Conservation (phyloP, 1,140 invertebrate species). For the Pygmarrhopalites habei region DNA sequence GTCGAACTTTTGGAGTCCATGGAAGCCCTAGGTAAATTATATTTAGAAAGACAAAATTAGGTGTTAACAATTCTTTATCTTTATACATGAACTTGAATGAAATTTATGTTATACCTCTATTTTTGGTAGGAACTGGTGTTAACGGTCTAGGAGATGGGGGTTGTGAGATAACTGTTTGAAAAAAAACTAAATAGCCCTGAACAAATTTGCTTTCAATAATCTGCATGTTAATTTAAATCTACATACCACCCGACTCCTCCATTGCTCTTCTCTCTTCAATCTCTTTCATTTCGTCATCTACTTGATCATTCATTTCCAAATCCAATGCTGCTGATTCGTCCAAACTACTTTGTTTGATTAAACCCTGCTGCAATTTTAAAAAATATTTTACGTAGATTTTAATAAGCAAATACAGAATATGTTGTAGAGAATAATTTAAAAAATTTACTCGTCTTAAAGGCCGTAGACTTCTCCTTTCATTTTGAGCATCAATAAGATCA, state of each 20-base stretch:
- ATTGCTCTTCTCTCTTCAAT: constrained; percentile 47
- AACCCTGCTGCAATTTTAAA: constrained; percentile 50
- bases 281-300: constrained; percentile 44
- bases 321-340: constrained; percentile 75
- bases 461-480: constrained; percentile 61
- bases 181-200: too few relatives aligned
- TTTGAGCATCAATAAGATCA: constrained; percentile 83
- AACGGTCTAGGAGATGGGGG: constrained; percentile 50
- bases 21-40: constrained; percentile 66
- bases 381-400: not conserved
- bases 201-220: too few relatives aligned
- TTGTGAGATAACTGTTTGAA: too few relatives aligned
- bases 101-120: constrained; percentile 34
- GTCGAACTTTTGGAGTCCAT: constrained; percentile 93
- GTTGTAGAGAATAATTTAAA: constrained; percentile 21
- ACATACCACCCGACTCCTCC: constrained; percentile 43
- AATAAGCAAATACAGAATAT: not conserved
- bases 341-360: constrained; percentile 88
- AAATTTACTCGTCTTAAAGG: constrained; percentile 54
- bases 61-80: too few relatives aligned
- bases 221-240: too few relatives aligned
- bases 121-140: constrained; percentile 46
- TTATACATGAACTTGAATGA: not conserved
- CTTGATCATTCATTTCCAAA: constrained; percentile 44
- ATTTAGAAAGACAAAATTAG: too few relatives aligned